Base-by-base conservation (phyloP, 2,113 vertebrate species). In the Leptosomus discolor region DNA sequence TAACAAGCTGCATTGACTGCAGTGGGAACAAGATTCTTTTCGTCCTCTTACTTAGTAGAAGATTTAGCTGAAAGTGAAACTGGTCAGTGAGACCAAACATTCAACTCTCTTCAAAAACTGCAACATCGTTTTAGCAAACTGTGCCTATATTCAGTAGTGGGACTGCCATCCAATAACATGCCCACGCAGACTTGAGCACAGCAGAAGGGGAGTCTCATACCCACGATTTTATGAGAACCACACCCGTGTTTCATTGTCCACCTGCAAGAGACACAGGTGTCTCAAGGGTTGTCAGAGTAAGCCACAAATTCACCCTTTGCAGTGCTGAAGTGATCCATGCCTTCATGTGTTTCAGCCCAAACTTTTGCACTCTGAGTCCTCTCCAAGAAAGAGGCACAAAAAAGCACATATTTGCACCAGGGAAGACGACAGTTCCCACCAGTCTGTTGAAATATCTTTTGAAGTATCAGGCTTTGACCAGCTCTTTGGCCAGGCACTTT, bases 381-480 rank as follows among this genome's bases (percentile, higher is more conserved):
- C 50, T 74, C 46, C 43, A 22, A n/a, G 58, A 45, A 64, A 41
- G 10, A 83, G 26, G 39, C 5, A 17, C 2, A 51, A 41, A 81
- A 26, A 15, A 19, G 13, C 2, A 1, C 5, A 15, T 1, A 3
- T 41, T 64, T 64, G 24, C 26, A 39, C 3, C 3, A 18, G 34
- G 11, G 27, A 78, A 41, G 11, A 79, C 9, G 43, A 18, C 19
- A 43, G 43, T 51, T 78, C 15, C 53, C 20, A 46, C 9, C 2
- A 2, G 23, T 64, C 15, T 53, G 5, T 21, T 56, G 18, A 82
- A 91, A 81, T 3, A 22, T 45, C 20, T 63, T 87, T 32, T 45
- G 46, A 54, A 30, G 51, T 3, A 45, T 21, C 26, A 22, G 5
- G 8, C 9, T 63, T 43, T 67, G 11, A 48, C 9, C 30, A 77